These are phyloP conservation scores for Uromys caudimaculatus DNA, from an alignment of 2,797 vertebrate species.

Conservation along the genomic window DNA sequence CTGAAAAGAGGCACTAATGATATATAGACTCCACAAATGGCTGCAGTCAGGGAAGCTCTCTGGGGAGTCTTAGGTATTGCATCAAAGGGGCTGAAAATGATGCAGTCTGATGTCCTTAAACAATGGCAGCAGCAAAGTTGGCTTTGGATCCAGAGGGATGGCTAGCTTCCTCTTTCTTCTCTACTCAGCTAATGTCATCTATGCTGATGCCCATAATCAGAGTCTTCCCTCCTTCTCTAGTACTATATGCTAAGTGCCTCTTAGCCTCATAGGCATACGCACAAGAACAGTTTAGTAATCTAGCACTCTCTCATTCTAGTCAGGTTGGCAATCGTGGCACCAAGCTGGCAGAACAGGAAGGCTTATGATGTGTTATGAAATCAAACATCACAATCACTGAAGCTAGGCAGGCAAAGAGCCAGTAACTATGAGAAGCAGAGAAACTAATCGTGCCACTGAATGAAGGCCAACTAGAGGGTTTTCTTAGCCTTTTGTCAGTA, in stretches of 20 bases:
- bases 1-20: neutral
- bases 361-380: neutral
- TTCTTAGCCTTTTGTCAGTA: neutral
- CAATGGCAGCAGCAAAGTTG: neutral
- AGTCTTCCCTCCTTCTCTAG: too few relatives aligned
- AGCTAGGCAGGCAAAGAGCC: neutral
- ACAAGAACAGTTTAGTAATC: neutral
- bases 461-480: accelerated
- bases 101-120: neutral
- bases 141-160: neutral
- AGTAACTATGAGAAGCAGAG: neutral
- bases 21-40: neutral
- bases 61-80: neutral
- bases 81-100: neutral
- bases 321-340: neutral
- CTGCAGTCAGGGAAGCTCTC: too few relatives aligned
- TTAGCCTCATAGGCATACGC: neutral
- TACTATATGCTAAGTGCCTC: neutral
- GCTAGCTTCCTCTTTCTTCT: neutral
- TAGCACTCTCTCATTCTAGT: neutral
- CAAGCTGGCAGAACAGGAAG: neutral
- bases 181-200: neutral
- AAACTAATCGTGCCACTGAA: neutral
- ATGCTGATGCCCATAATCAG: neutral
- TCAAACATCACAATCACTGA: neutral